These are phyloP conservation scores for Chaenodraco wilsoni DNA, from an alignment of 2,797 vertebrate species.

Conservation along the genomic window DNA sequence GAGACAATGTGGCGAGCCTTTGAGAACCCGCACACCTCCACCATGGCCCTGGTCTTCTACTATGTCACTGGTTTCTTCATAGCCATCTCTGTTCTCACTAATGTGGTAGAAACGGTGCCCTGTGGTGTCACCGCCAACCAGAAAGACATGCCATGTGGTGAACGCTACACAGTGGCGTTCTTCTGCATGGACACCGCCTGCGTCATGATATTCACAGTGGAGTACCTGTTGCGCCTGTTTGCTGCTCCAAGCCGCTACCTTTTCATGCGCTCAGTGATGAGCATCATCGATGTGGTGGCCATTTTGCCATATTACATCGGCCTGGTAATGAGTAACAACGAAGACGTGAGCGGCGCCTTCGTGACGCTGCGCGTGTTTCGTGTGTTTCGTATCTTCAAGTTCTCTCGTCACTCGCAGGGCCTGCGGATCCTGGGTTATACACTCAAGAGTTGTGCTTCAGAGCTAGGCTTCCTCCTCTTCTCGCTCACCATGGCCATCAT, in stretches of 20 bases:
- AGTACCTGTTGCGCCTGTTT: constrained; percentile 95
- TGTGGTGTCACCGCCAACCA: constrained; percentile 90
- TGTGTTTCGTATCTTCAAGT: constrained; percentile 99
- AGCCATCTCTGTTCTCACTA: constrained; percentile 96
- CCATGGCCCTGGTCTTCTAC: constrained; percentile 99
- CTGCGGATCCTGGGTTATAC: constrained; percentile 98
- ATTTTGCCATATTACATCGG: constrained; percentile 98
- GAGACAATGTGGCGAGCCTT: constrained; percentile 99
- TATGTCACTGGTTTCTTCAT: constrained; percentile 99
- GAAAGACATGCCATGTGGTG: constrained; percentile 95
- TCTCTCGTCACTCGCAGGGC: constrained; percentile 97
- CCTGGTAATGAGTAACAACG: constrained; percentile 97
- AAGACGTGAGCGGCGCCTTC: constrained; percentile 97
- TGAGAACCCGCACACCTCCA: constrained; percentile 99
- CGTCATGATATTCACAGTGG: constrained; percentile 98
- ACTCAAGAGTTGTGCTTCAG: constrained; percentile 98
- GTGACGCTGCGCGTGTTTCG: constrained; percentile 96
- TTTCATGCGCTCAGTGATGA: constrained; percentile 98
- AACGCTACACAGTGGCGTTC: constrained; percentile 94
- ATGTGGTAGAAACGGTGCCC: constrained; percentile 97
- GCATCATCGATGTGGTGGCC: constrained; percentile 98
- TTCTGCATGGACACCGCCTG: constrained; percentile 99
- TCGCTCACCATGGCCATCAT: constrained; percentile 99
- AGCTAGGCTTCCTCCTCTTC: constrained; percentile 98
- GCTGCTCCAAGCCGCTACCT: constrained; percentile 96